Base-by-base conservation (phyloP, 2,888 invertebrate species). In the Pomacea canaliculata region DNA sequence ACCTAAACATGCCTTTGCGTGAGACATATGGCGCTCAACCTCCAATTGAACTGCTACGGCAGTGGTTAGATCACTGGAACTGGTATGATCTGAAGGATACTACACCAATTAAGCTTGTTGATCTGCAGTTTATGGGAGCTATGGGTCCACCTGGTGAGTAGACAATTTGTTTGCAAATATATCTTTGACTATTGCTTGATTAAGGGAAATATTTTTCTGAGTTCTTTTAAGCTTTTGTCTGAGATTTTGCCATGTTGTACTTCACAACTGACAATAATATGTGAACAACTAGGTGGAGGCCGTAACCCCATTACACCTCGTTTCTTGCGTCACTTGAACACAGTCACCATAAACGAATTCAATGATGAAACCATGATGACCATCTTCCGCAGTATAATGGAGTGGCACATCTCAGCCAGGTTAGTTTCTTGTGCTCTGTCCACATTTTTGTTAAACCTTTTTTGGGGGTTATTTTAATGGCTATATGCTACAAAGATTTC, bases 21-120 rank as follows among this genome's bases (percentile, higher is more conserved):
- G 96, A 97, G 91, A 93, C 93, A 3, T 97, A 96, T 87, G 98
- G 97, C 0, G 97, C 97, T 0, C 97, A 98, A 90, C 97, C 98
- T 0, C 96, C 98, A 0, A 96, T 98, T 76, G 98, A 98, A 90
- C 92, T 98, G 66, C 91, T 98, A 48, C 84, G 91, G 13, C 91
- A 91, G 84, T 91, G 90, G 90, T 81, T 90, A 4, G 91, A 91
- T 79, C 91, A 91, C 83, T 90, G 89, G 88, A 89, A 87, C 80
- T 91, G 91, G 91, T 90, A 89, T 78, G 91, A 91, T 82, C 84
- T 90, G 27, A 91, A 91, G 82, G 91, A 91, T 76, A 87, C 86
- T 48, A 86, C 89, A 7, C 82, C 86, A 70, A 88, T 91, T 76
- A 90, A 90, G 78, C 85, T 91, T 75, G 84, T 90, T 48, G 91